A percentile compares a stretch with the other conserved stretches of the same genome.
Evolutionary conservation across 2,797 vertebrate genomes (phyloP).

Genomic region (Ibycter americanus): DNA sequence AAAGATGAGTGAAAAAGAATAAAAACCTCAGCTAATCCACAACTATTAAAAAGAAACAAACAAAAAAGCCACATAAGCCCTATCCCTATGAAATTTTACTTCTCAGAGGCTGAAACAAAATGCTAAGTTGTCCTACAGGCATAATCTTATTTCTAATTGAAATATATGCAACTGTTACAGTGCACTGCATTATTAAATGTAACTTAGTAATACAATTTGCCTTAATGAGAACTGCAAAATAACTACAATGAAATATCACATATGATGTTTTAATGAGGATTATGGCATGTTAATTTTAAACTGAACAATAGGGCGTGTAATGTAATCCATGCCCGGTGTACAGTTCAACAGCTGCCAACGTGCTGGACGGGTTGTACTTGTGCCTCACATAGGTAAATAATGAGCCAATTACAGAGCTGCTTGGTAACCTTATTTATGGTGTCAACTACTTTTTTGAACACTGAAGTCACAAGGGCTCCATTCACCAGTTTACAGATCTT

Average conservation of each 20-base stretch:
- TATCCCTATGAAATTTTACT: background rate
- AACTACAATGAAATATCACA: constrained; percentile 60
- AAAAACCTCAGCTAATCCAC: background rate
- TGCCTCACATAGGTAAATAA: background rate
- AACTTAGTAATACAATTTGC: constrained; percentile 47
- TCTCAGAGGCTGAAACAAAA: constrained; percentile 5
- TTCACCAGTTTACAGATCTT: background rate
- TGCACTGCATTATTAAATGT: constrained; percentile 46
- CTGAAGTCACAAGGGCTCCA: background rate
- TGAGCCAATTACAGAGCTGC: background rate
- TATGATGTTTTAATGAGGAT: constrained; percentile 67
- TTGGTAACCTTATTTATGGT: background rate
- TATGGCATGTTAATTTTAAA: constrained; percentile 63
- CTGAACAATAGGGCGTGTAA: constrained; percentile 44
- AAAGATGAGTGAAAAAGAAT: background rate
- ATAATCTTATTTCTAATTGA: constrained; percentile 17
- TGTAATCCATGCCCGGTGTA: constrained; percentile 37
- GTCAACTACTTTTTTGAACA: background rate
- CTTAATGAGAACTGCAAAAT: constrained; percentile 52
- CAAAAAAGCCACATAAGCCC: background rate
- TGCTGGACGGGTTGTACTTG: background rate
- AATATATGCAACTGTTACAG: constrained; percentile 5
- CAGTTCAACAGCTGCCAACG: constrained; percentile 39
- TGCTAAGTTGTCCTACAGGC: background rate
- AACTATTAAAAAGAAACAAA: background rate